A percentile compares a stretch with the other conserved stretches of the same genome.
Conservation (phyloP, 23 tunicate species). For the Pegea sp. region DNA sequence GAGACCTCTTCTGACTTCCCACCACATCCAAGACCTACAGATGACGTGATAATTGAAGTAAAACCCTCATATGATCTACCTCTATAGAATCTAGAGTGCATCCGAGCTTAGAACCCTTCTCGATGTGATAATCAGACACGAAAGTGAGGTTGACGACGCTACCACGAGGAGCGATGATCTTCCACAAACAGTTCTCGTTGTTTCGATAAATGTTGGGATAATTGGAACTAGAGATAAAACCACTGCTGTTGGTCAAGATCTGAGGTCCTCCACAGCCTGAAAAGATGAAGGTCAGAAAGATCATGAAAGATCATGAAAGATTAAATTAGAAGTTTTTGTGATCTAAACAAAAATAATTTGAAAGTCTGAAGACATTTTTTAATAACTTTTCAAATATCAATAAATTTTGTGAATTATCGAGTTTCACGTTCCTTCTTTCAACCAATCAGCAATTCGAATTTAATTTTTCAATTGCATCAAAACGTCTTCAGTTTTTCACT, state of each 20-base stretch:
- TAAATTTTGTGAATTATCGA: no score
- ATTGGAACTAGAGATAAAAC: conserved; percentile 33
- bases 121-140: conserved; percentile 9
- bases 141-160: conserved; percentile 12
- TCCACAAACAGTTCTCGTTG: conserved; percentile 53
- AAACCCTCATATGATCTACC: no score
- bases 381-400: no score
- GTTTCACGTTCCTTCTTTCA: no score
- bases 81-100: conserved; percentile 27
- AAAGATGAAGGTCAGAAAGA: background rate
- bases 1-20: conserved; percentile 8
- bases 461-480: no score
- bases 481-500: no score
- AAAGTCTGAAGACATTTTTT: no score
- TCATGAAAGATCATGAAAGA: no score
- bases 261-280: conserved; percentile 41
- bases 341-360: no score
- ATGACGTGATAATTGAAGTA: no score
- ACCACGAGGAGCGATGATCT: conserved; percentile 22
- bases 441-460: no score
- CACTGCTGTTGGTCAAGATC: conserved; percentile 12
- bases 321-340: no score
- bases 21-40: conserved; percentile 35
- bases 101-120: conserved; percentile 1
- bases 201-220: conserved; percentile 26